phyloP scores from a whole-genome alignment of 2,797 vertebrate species.

The Aulostomus chinensis region DNA sequence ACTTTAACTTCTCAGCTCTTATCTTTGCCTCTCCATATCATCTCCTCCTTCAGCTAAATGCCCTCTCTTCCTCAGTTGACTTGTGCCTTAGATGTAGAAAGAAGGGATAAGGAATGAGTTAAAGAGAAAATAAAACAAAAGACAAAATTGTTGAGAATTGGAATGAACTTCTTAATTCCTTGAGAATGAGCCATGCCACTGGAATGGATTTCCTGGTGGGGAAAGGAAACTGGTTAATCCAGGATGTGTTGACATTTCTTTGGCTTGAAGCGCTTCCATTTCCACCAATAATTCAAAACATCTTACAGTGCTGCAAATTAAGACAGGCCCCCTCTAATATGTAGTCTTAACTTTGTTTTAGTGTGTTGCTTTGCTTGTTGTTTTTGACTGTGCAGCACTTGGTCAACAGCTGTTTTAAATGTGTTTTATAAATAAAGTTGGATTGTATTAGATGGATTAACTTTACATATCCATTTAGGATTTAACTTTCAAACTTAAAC shows the following conservation, averaged over 20 bases:
- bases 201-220: slow-evolving; percentile 35
- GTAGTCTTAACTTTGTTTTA: slow-evolving; percentile 4
- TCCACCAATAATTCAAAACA: slow-evolving; percentile 57
- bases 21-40: neutral
- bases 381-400: no score
- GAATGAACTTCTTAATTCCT: slow-evolving; percentile 19
- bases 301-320: slow-evolving; percentile 38
- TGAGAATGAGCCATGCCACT: slow-evolving; percentile 40
- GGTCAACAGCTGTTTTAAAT: no score
- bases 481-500: slow-evolving; percentile 15
- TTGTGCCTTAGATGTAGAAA: neutral
- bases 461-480: slow-evolving; percentile 17
- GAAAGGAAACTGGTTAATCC: slow-evolving; percentile 48
- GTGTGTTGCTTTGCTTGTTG: no score
- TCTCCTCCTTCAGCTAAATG: slow-evolving; percentile 7
- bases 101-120: slow-evolving; percentile 8
- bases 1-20: no score
- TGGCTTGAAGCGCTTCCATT: slow-evolving; percentile 44
- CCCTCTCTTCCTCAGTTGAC: neutral
- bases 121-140: slow-evolving; percentile 8
- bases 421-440: no score
- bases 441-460: no score
- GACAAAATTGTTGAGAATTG: slow-evolving; percentile 9
- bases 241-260: slow-evolving; percentile 58
- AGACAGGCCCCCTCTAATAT: slow-evolving; percentile 16